A percentile compares a stretch with the other conserved stretches of the same genome.
Conservation (phyloP, 2,797 vertebrate genomes). For the Nannoperca obscura region DNA sequence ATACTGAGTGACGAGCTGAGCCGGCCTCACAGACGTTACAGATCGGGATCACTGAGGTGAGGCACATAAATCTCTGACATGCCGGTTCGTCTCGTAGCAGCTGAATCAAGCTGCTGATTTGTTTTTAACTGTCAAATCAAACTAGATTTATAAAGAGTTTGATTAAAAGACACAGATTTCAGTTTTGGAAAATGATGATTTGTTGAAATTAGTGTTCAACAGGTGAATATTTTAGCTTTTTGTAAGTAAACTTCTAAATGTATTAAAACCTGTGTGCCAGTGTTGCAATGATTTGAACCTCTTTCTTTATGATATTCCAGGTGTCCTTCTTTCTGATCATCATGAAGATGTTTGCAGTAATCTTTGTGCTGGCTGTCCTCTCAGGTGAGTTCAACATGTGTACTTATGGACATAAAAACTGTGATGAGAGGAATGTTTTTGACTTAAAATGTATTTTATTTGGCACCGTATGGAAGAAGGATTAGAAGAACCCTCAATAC, state of each 20-base stretch:
- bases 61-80: not conserved
- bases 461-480: not conserved
- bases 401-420: not conserved
- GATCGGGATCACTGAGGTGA: conserved; percentile 59
- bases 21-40: conserved; percentile 24
- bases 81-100: not conserved
- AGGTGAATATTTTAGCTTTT: not conserved
- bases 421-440: no score
- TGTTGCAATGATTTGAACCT: not conserved
- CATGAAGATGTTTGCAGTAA: conserved; percentile 83
- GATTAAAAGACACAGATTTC: not conserved
- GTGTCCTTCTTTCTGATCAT: conserved; percentile 51
- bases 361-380: conserved; percentile 76
- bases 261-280: not conserved
- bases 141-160: not conserved
- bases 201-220: not conserved
- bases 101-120: not conserved
- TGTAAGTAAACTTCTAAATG: not conserved
- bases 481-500: not conserved
- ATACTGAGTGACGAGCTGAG: conserved; percentile 29
- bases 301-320: conserved; percentile 49
- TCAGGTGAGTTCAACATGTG: conserved; percentile 77
- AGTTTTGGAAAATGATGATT: not conserved
- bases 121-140: not conserved
- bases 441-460: not conserved